These are phyloP conservation scores for Dasypus novemcinctus DNA, from an alignment of 2,113 vertebrate species.

Conservation along the genomic window DNA sequence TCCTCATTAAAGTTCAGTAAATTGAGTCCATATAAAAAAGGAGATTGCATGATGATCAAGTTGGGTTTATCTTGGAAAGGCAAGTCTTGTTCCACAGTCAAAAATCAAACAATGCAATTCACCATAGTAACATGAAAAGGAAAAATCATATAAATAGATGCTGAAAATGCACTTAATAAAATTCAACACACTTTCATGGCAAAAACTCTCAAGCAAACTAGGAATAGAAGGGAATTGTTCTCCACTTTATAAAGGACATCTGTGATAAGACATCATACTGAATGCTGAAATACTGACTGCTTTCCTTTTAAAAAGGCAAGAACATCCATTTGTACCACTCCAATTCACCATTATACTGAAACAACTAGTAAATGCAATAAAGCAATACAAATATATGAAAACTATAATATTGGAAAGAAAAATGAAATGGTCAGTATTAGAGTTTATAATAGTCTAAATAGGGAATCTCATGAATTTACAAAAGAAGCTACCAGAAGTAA, in stretches of 20 bases:
- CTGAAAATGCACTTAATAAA: too few species aligned
- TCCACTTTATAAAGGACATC: neutral
- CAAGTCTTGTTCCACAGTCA: neutral
- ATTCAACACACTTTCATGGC: neutral
- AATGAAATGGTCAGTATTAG: too few species aligned
- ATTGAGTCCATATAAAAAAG: neutral
- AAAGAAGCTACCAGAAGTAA: neutral
- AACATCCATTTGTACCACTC: neutral
- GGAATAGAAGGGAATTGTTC: neutral
- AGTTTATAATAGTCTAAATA: neutral
- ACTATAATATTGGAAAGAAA: too few species aligned
- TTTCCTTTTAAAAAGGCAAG: neutral
- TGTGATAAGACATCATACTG: neutral
- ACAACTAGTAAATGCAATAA: neutral
- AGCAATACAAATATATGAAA: too few species aligned
- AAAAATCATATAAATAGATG: neutral
- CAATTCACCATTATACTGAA: neutral
- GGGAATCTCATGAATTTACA: neutral
- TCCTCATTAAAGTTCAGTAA: neutral
- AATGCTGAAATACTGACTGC: neutral
- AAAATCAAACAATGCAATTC: too few species aligned
- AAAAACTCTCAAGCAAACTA: neutral
- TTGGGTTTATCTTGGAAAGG: neutral
- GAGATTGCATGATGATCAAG: neutral
- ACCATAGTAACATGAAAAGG: neutral